Percentiles rank a stretch among this genome's conserved stretches.
phyloP scores from a whole-genome alignment of 1,140 invertebrate species.

The Pseudomyrmex gracilis region DNA sequence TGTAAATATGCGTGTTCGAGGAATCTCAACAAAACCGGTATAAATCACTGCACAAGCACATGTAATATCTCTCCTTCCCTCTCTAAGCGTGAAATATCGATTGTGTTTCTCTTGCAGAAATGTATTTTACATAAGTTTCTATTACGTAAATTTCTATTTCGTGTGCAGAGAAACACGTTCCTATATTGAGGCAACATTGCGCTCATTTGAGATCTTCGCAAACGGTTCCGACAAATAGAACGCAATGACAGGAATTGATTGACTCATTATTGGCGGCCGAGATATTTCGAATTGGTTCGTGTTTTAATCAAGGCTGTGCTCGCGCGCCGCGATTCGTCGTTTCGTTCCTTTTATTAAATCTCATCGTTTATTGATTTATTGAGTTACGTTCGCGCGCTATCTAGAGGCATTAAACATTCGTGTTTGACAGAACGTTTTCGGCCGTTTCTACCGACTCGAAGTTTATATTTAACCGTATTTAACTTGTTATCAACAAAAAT shows the following conservation, averaged over 20 bases:
- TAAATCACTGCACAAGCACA: background rate
- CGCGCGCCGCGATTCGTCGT: slow-evolving; percentile 13
- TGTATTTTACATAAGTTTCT: background rate
- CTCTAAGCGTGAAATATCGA: no score
- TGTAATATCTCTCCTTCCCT: background rate
- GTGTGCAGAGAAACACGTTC: no score
- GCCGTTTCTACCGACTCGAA: background rate
- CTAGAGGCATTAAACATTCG: background rate
- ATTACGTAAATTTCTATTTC: background rate
- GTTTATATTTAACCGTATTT: slow-evolving; percentile 6
- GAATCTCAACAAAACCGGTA: background rate
- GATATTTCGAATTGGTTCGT: slow-evolving; percentile 51
- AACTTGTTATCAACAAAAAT: background rate
- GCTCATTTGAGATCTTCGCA: background rate
- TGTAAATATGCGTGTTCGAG: slow-evolving; percentile 25
- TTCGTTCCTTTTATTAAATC: slow-evolving; percentile 47
- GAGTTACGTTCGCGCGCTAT: background rate
- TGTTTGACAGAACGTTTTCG: slow-evolving; percentile 1
- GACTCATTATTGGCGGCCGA: slow-evolving; percentile 40
- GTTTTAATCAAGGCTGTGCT: slow-evolving; percentile 41
- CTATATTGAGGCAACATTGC: no score
- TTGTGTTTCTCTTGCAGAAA: background rate
- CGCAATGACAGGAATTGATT: slow-evolving; percentile 54
- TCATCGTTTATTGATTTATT: slow-evolving; percentile 52
- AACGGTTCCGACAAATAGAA: background rate